These are phyloP conservation scores for Tenthredo mesomela DNA, from an alignment of 2,888 invertebrate genomes.

Conservation along the genomic window DNA sequence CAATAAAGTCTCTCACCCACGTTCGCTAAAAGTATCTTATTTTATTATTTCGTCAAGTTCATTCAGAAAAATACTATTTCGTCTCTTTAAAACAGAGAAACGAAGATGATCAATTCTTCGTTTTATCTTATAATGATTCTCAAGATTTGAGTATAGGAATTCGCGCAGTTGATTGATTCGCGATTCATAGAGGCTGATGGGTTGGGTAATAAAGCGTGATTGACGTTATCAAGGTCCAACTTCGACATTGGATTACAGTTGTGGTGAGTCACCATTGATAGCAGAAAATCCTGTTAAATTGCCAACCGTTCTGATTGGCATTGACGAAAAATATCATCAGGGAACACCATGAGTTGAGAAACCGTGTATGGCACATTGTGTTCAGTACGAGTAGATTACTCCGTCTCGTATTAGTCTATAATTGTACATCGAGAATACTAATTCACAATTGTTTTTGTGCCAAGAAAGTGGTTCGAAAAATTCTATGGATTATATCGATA, in stretches of 20 bases:
- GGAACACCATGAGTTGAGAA: neutral
- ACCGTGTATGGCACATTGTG: neutral
- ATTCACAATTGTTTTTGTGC: neutral
- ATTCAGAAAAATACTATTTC: neutral
- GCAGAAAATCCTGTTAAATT: constrained; percentile 26
- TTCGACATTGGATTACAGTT: neutral
- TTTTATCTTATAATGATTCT: neutral
- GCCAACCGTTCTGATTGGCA: neutral
- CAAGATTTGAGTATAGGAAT: neutral
- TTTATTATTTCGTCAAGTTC: neutral
- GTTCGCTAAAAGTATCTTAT: neutral
- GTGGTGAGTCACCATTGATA: neutral
- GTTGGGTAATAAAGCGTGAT: neutral
- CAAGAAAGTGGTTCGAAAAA: neutral
- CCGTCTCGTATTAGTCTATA: neutral
- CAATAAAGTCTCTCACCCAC: neutral
- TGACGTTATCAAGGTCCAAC: neutral
- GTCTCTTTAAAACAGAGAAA: neutral
- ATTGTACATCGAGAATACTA: neutral
- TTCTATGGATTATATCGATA: neutral
- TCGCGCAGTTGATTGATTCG: neutral
- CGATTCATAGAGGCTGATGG: neutral
- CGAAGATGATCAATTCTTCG: neutral
- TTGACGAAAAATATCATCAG: neutral
- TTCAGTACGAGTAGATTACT: neutral